Percentiles rank a stretch among this genome's conserved stretches.
These are phyloP conservation scores for Lymantria dispar DNA, from an alignment of 2,888 invertebrate species.

Conservation along the genomic window DNA sequence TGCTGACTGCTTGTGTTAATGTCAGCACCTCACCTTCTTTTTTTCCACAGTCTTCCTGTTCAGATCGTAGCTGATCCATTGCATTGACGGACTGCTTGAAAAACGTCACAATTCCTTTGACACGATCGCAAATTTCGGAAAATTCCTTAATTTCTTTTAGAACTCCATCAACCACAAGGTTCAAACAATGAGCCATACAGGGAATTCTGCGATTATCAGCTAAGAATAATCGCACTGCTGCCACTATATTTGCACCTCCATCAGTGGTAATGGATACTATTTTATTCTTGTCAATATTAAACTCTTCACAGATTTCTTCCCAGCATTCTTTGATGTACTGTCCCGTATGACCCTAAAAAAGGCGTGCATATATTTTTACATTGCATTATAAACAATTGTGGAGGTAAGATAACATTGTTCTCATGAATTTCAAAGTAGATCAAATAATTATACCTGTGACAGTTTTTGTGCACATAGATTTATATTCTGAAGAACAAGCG, in stretches of 20 bases:
- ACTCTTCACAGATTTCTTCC: neutral
- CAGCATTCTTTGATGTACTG: neutral
- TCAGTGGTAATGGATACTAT: conserved; percentile 35
- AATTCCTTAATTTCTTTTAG: neutral
- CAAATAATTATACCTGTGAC: too few species aligned
- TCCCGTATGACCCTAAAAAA: neutral
- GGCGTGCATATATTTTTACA: too few species aligned
- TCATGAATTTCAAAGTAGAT: too few species aligned
- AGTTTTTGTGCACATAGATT: too few species aligned
- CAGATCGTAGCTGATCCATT: neutral
- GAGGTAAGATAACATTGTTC: too few species aligned
- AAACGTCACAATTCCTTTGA: neutral
- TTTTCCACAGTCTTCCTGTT: conserved; percentile 11
- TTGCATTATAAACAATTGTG: too few species aligned
- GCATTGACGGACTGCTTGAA: neutral
- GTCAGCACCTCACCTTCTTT: conserved; percentile 37
- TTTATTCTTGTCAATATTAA: neutral
- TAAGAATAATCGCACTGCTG: conserved; percentile 33
- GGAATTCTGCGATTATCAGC: conserved; percentile 33
- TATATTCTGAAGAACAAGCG: too few species aligned
- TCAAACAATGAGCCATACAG: conserved; percentile 21
- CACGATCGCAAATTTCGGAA: neutral
- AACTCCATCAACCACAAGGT: neutral
- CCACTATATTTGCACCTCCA: conserved; percentile 35
- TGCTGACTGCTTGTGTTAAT: conserved; percentile 34